Evolutionary conservation across 2,113 vertebrate genomes (phyloP), one percentile per base, ranked within the genome.

Genomic region (Parus major): DNA sequence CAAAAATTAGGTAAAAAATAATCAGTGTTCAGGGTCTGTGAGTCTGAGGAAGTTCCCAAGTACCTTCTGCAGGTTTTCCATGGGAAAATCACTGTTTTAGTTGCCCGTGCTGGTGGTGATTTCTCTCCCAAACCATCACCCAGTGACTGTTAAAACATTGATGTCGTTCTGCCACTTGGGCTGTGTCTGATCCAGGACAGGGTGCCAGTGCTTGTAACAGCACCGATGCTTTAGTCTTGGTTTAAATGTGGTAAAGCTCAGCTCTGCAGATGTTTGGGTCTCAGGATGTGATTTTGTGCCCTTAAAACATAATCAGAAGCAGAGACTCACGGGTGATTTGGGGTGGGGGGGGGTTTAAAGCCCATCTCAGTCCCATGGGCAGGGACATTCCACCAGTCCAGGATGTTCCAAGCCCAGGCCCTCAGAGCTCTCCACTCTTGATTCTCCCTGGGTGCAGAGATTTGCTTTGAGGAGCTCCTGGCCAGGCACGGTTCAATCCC

Each of bases 251-350:
- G 5, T 24, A 39, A 70, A 86, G 41, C 82, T 85, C 44, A 36
- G 59, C 46, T 73, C 11, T 49, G 33, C 68, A 55, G 31, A 12
- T 10, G 52, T 39, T 39, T 39, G 22, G 50, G 22, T 49, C 55
- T 36, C 23, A 41, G 28, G 55, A 22, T 4, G 9, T 20, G 63
- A 49, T 44, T 27, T 2, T 52, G 70, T 39, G 69, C 66, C 79
- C 22, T 77, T 55, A n/a, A 70, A 69, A 29, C 0, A 0, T 4
- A 5, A 16, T 29, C 8, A 61, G 79, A 31, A 49, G 1, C 53
- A 31, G 41, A 52, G 29, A 47, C 13, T 5, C 39, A 11, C 14
- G 11, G 77, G 7, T 55, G 12, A 12, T 47, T 47, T 41, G n/a
- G 17, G 29, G 1, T 55, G 55, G 69, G 55, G 61, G 61, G 21